A percentile compares a stretch with the other conserved stretches of the same genome.
Evolutionary conservation across 2,888 invertebrate genomes (phyloP).

Genomic region (Pyralis farinalis): DNA sequence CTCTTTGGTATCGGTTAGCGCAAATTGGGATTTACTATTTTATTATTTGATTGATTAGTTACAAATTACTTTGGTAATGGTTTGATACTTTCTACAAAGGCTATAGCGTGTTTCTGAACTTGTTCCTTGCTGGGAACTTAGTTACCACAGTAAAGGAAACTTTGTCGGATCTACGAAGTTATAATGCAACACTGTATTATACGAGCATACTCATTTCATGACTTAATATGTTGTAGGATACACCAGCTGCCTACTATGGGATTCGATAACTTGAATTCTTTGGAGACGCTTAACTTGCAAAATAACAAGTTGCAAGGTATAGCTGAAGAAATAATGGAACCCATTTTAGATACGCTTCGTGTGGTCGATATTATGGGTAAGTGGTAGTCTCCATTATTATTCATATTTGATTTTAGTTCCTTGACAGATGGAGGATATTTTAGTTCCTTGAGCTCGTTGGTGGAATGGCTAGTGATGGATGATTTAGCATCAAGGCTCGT

Average conservation of each 20-base stretch:
- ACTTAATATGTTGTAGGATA: conserved; percentile 78
- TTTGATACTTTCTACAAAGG: conserved; percentile 11
- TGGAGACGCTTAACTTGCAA: conserved; percentile 93
- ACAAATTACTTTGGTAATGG: neutral
- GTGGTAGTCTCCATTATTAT: conserved; percentile 19
- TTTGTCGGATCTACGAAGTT: neutral
- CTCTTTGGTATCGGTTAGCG: too few relatives aligned
- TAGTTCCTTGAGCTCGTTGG: too few relatives aligned
- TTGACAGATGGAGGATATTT: too few relatives aligned
- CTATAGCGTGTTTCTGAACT: conserved; percentile 11
- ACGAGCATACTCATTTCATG: neutral
- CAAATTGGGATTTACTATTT: neutral
- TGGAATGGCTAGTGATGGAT: too few relatives aligned
- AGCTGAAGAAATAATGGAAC: conserved; percentile 93
- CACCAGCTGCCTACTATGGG: conserved; percentile 90
- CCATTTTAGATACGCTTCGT: conserved; percentile 91
- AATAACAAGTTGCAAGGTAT: conserved; percentile 93
- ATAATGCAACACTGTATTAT: neutral
- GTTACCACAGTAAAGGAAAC: neutral
- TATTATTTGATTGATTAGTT: neutral
- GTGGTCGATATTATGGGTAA: conserved; percentile 94
- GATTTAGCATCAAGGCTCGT: too few relatives aligned
- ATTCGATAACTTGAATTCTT: conserved; percentile 93
- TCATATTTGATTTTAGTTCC: too few relatives aligned
- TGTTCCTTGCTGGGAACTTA: conserved; percentile 8